Conservation (phyloP, 2,113 vertebrate species). For the Seriola quinqueradiata region DNA sequence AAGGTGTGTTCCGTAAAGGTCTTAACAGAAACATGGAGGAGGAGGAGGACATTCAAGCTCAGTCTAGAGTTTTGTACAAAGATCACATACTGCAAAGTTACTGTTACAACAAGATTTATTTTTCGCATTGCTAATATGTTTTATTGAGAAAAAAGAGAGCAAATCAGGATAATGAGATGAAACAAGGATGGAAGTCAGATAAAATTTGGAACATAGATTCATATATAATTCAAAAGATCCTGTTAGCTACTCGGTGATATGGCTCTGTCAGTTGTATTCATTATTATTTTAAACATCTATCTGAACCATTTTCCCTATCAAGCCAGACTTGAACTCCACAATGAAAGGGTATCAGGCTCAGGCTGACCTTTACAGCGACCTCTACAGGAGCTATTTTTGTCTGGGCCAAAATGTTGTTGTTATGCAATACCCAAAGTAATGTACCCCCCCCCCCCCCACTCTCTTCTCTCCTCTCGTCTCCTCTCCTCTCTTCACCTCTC, state of each 20-base stretch:
- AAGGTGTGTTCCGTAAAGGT: conserved; percentile 66
- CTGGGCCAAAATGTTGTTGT: conserved; percentile 75
- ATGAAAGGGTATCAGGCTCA: conserved; percentile 70
- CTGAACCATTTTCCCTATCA: conserved; percentile 4
- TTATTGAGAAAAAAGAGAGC: background rate
- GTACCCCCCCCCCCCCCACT: conserved; percentile 43
- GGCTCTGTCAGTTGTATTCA: conserved; percentile 23
- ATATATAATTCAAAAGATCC: conserved; percentile 52
- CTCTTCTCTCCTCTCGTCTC: conserved; percentile 16
- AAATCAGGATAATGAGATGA: conserved; percentile 27
- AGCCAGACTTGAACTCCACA: conserved; percentile 52
- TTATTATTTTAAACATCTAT: conserved; percentile 43
- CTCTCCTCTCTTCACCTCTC: conserved; percentile 19
- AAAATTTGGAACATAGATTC: conserved; percentile 29
- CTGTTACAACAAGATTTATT: background rate
- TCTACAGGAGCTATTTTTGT: conserved; percentile 81
- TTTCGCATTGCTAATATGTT: conserved; percentile 3
- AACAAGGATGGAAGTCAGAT: conserved; percentile 18
- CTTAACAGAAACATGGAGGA: conserved; percentile 19
- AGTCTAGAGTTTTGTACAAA: background rate
- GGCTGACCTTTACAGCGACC: conserved; percentile 83
- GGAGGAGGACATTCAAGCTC: background rate
- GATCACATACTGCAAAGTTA: background rate
- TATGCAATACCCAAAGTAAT: conserved; percentile 78
- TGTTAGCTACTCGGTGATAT: conserved; percentile 11